phyloP scores from a whole-genome alignment of 1,140 invertebrate genomes.

The Carposina sasakii region DNA sequence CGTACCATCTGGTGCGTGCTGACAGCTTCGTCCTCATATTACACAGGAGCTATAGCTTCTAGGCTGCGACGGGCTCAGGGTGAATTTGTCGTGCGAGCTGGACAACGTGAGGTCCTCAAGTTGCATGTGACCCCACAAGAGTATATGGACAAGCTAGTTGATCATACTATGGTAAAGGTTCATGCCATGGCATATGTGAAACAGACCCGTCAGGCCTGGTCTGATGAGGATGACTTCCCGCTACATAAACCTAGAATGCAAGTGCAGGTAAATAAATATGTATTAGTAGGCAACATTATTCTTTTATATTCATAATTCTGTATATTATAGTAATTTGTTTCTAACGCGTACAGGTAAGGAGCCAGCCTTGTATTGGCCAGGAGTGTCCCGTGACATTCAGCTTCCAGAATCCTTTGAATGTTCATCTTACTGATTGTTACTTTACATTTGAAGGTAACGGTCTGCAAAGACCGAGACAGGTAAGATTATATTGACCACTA shows the following conservation, averaged over 20 bases:
- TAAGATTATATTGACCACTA: conserved; percentile 23
- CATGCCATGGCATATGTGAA: conserved; percentile 78
- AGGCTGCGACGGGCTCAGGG: conserved; percentile 77
- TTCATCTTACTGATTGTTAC: conserved; percentile 75
- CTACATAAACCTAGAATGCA: conserved; percentile 76
- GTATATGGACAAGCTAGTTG: conserved; percentile 79
- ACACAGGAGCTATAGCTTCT: conserved; percentile 80
- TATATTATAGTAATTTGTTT: neutral
- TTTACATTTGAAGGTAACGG: conserved; percentile 81
- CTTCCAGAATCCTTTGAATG: conserved; percentile 79
- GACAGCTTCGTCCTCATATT: conserved; percentile 77
- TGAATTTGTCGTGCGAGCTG: conserved; percentile 73
- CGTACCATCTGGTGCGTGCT: conserved; percentile 77
- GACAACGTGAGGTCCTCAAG: conserved; percentile 71
- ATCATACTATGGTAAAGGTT: conserved; percentile 80
- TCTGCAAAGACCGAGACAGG: conserved; percentile 74
- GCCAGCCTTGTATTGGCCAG: conserved; percentile 59
- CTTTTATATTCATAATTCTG: neutral
- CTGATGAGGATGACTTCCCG: conserved; percentile 80
- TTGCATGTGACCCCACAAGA: conserved; percentile 73
- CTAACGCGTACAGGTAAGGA: conserved; percentile 66
- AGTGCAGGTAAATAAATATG: conserved; percentile 55
- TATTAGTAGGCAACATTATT: neutral
- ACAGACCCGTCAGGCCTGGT: conserved; percentile 80
- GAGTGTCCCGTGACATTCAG: conserved; percentile 70